These are phyloP conservation scores for Nomada flava DNA, from an alignment of 2,888 invertebrate genomes.

Conservation along the genomic window DNA sequence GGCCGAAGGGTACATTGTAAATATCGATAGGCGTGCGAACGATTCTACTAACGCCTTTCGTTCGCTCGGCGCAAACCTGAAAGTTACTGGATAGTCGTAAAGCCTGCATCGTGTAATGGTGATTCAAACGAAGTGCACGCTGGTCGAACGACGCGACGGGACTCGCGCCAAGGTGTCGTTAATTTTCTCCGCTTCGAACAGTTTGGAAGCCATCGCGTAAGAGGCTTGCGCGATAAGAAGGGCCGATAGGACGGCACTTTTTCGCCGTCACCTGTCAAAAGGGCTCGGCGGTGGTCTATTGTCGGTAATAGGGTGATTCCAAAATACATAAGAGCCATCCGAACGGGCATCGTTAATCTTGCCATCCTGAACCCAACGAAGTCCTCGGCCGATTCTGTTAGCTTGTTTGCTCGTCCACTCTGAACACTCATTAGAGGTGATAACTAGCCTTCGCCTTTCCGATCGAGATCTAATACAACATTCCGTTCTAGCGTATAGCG, in stretches of 20 bases:
- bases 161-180: conserved; percentile 29
- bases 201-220: conserved; percentile 45
- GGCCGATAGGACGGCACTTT: conserved; percentile 39
- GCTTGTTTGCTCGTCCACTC: too few species aligned
- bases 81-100: too few species aligned
- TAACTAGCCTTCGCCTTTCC: conserved; percentile 39
- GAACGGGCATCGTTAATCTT: conserved; percentile 67
- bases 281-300: conserved; percentile 3
- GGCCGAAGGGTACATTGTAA: not conserved
- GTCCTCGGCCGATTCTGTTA: too few species aligned
- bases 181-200: conserved; percentile 37
- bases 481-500: conserved; percentile 64
- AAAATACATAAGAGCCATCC: conserved; percentile 55
- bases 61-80: not conserved
- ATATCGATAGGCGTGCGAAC: conserved; percentile 38
- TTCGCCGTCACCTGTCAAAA: conserved; percentile 60
- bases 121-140: not conserved
- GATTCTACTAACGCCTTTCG: not conserved
- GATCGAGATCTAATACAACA: conserved; percentile 70
- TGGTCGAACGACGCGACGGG: not conserved
- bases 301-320: conserved; percentile 63
- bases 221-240: conserved; percentile 60
- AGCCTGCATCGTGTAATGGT: too few species aligned
- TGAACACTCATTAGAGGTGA: too few species aligned
- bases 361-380: conserved; percentile 21